Conservation (phyloP, 2,797 vertebrate genomes). For the Labeo calbasu region DNA sequence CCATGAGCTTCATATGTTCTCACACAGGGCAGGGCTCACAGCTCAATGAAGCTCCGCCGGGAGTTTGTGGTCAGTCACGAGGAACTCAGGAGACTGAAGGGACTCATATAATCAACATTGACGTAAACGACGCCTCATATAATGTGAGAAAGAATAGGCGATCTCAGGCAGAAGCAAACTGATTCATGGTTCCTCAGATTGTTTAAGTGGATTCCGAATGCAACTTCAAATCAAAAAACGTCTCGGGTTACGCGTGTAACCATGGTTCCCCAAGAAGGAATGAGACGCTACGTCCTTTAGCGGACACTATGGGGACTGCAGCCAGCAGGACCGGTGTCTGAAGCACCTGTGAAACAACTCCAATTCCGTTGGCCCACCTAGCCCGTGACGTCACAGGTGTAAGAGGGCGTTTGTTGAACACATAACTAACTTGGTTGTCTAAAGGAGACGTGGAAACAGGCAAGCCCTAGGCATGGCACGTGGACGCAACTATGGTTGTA, state of each 20-base stretch:
- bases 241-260: background rate
- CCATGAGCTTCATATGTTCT: background rate
- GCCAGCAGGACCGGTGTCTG: too few species aligned
- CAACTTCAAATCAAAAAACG: background rate
- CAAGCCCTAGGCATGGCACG: background rate
- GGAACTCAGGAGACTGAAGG: background rate
- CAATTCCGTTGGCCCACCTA: too few species aligned
- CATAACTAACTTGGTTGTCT: too few species aligned
- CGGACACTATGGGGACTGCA: too few species aligned
- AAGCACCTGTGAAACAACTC: too few species aligned
- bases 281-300: background rate
- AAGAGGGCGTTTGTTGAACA: too few species aligned
- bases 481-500: background rate
- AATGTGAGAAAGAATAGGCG: background rate
- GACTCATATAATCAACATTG: background rate
- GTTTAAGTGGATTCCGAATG: background rate
- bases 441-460: too few species aligned
- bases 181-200: background rate
- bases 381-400: too few species aligned
- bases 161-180: background rate
- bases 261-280: too few species aligned
- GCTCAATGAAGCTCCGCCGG: background rate
- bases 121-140: background rate
- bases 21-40: background rate
- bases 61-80: background rate